phyloP scores from a whole-genome alignment of 2,888 invertebrate species.

The Hypolimnas misippus region DNA sequence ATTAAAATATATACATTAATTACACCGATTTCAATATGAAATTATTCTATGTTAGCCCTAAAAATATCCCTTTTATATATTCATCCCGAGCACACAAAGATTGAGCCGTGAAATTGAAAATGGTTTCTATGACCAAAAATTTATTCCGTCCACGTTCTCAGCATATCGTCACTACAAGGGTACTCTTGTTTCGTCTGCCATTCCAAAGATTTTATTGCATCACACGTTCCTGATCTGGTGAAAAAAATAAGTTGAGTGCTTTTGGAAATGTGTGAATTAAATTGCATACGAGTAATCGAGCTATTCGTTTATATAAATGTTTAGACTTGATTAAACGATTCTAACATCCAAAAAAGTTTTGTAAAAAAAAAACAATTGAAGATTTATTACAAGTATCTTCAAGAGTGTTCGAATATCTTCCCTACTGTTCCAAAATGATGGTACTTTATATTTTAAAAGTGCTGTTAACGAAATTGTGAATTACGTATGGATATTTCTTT shows the following conservation, averaged over 20 bases:
- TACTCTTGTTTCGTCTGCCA: constrained; percentile 49
- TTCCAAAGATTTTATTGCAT: constrained; percentile 36
- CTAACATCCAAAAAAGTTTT: no score
- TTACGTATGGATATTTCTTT: no score
- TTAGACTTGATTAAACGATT: no score
- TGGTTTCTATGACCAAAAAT: constrained; percentile 81
- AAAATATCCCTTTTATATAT: constrained; percentile 82
- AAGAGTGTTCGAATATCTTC: no score
- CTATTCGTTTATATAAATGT: no score
- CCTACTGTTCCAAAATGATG: no score
- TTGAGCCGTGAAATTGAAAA: constrained; percentile 83
- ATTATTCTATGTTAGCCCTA: constrained; percentile 80
- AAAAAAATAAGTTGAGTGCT: constrained; percentile 9
- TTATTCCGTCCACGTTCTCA: constrained; percentile 73
- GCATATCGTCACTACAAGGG: constrained; percentile 68
- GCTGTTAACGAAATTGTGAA: no score
- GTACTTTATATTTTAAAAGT: no score
- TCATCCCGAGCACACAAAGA: constrained; percentile 81
- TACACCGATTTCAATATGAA: not conserved
- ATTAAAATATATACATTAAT: not conserved
- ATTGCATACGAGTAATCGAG: no score
- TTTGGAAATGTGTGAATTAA: not conserved
- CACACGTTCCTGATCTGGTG: constrained; percentile 5
- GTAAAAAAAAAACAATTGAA: no score
- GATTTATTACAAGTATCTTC: no score